Base-by-base conservation (phyloP, 2,888 invertebrate species). In the Furcula furcula region DNA sequence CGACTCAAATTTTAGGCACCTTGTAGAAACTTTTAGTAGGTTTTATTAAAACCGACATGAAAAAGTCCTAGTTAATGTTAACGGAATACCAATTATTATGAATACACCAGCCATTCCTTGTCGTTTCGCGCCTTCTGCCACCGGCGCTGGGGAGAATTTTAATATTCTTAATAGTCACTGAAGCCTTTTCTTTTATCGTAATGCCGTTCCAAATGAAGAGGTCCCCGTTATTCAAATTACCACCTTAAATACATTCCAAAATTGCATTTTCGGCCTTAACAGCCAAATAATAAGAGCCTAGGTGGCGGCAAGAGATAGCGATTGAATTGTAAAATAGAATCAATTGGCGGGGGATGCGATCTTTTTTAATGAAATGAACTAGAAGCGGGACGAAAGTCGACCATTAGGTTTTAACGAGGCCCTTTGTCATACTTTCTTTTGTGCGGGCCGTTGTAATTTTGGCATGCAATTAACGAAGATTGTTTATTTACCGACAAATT, bases 361-460 rank as follows among this genome's bases (percentile, higher is more conserved):
- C n/a, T n/a, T 84, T 82, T 85, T 83, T 83, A 80, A 85, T 80
- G 72, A 82, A 85, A 85, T 81, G 72, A 68, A 74, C 68, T 72
- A 81, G 76, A 80, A 83, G 76, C 72, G 67, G 65, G 65, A 72
- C 67, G 69, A 69, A 73, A 75, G 73, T 76, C 76, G 76, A 53
- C 79, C 79, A 78, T 85, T 85, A 76, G 65, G 60, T 72, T 75
- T n/a, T 83, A 85, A 82, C 76, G 84, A 83, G 76, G 55, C 59
- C 74, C 80, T 80, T 82, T 83, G 80, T 85, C 82, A 85, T 84
- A 81, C 81, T 83, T 76, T 75, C 80, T 80, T 83, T 82, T 73
- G 71, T 74, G 70, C 68, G 59, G 58, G 65, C 59, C 52, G 40
- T 51, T 56, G 61, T 72, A 62, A 77, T 75, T 75, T 65, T 47